Conservation (phyloP, 2,113 vertebrate species). For the Bucco capensis region DNA sequence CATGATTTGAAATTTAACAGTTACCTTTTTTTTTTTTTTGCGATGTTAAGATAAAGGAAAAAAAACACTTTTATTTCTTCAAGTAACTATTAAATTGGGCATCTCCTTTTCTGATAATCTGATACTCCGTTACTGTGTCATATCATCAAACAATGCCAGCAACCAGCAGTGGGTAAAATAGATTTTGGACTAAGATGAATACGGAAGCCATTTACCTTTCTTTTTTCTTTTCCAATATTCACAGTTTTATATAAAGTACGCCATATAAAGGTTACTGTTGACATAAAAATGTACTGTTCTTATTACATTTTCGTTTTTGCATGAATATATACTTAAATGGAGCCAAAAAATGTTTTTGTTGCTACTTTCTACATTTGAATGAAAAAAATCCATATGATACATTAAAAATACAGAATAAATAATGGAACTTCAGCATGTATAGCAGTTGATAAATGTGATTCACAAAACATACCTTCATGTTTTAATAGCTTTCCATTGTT, state of each 20-base stretch:
- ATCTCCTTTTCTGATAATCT: conserved; percentile 72
- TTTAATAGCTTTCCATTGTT: conserved; percentile 77
- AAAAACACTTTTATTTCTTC: conserved; percentile 59
- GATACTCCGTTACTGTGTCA: conserved; percentile 64
- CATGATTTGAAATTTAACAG: conserved; percentile 75
- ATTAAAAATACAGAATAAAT: conserved; percentile 68
- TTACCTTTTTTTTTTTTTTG: conserved; percentile 75
- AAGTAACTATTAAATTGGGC: conserved; percentile 76
- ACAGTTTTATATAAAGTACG: conserved; percentile 71
- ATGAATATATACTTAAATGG: conserved; percentile 65
- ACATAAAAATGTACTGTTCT: conserved; percentile 67
- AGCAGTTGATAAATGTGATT: conserved; percentile 75
- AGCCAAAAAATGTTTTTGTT: conserved; percentile 21
- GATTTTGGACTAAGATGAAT: conserved; percentile 80
- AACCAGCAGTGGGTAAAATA: conserved; percentile 72
- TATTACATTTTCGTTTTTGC: conserved; percentile 68
- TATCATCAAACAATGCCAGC: conserved; percentile 72
- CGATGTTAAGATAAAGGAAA: conserved; percentile 71
- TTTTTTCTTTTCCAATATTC: conserved; percentile 62
- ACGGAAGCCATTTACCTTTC: conserved; percentile 67
- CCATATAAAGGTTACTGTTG: conserved; percentile 71
- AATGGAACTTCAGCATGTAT: conserved; percentile 65
- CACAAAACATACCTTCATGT: conserved; percentile 67
- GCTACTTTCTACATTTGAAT: conserved; percentile 60
- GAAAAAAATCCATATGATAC: conserved; percentile 65